These are phyloP conservation scores for Leptogaster cylindrica DNA, from an alignment of 2,888 invertebrate genomes.

Conservation along the genomic window DNA sequence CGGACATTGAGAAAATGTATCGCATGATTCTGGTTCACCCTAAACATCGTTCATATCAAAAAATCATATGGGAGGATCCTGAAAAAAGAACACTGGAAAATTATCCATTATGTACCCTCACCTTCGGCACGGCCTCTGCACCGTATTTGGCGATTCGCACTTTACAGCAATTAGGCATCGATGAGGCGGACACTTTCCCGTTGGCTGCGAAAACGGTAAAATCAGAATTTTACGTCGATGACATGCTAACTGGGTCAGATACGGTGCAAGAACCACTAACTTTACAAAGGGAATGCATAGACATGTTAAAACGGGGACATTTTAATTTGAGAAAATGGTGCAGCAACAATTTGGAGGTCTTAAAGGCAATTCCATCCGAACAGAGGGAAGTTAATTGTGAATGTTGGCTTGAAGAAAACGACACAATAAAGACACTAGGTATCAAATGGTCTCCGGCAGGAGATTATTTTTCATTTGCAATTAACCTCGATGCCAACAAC, in stretches of 20 bases:
- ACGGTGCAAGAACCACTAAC: not conserved
- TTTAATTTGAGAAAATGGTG: too few relatives aligned
- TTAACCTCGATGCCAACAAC: not conserved
- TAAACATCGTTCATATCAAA: not conserved
- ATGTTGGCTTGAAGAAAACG: not conserved
- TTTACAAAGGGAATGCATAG: not conserved
- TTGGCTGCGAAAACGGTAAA: not conserved
- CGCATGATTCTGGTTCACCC: not conserved
- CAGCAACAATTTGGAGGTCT: not conserved
- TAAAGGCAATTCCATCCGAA: not conserved
- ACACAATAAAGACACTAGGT: not conserved
- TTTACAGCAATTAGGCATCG: not conserved
- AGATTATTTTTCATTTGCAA: not conserved
- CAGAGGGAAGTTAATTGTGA: not conserved
- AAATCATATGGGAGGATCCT: not conserved
- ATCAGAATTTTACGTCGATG: not conserved
- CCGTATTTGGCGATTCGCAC: conserved; percentile 12
- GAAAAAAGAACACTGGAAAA: not conserved
- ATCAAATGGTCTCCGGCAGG: not conserved
- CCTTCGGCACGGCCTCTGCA: conserved; percentile 4
- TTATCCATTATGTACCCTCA: not conserved
- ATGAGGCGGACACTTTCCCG: not conserved
- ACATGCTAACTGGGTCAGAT: not conserved
- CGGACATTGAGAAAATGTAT: conserved; percentile 8
- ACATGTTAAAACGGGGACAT: not conserved